These are phyloP conservation scores for Leucopternis melanops DNA, from an alignment of 2,113 vertebrate species.

Conservation along the genomic window DNA sequence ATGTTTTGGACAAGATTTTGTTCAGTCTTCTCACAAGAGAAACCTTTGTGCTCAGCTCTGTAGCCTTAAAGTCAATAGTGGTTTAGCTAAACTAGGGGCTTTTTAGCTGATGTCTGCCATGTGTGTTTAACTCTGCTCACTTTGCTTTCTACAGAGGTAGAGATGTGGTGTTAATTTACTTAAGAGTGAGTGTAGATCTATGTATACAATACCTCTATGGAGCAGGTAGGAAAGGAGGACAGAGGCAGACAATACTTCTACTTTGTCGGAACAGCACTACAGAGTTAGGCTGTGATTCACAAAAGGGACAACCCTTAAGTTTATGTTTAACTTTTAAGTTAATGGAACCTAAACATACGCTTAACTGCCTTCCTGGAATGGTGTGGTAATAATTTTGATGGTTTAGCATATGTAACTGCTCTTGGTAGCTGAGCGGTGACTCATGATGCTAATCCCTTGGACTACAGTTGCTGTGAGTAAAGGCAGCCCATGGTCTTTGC, in stretches of 20 bases:
- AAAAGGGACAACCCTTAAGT: background rate
- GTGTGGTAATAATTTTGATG: background rate
- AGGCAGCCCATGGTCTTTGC: background rate
- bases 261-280: background rate
- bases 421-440: background rate
- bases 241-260: background rate
- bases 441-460: background rate
- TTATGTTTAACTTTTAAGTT: background rate
- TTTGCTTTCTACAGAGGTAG: background rate
- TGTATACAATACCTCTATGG: rapidly evolving
- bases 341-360: background rate
- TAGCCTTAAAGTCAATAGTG: background rate
- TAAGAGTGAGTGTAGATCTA: background rate
- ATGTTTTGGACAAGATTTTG: background rate
- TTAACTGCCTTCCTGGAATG: background rate
- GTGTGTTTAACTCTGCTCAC: background rate
- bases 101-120: background rate
- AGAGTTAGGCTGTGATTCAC: background rate
- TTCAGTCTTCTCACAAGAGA: background rate
- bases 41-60: background rate
- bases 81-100: background rate
- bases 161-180: background rate
- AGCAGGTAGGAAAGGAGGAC: background rate
- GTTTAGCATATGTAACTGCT: background rate
- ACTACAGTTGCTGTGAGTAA: background rate